Conservation (phyloP, 1,140 invertebrate genomes). For the Drosophila trapezifrons region DNA sequence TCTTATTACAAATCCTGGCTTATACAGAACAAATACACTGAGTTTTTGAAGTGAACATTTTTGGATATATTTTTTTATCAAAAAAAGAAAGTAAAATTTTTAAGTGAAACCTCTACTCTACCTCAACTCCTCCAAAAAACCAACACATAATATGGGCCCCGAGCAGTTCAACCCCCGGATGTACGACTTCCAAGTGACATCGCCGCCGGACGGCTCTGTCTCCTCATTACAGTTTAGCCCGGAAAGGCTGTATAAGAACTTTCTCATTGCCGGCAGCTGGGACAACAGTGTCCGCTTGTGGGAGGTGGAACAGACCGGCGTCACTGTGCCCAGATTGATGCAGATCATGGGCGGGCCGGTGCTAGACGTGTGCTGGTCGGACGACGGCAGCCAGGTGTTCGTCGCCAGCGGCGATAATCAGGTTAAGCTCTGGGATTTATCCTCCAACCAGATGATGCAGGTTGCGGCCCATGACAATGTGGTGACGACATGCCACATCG, state of each 20-base stretch:
- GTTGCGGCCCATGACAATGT: conserved; percentile 98
- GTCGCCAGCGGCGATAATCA: conserved; percentile 99
- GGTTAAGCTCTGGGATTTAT: conserved; percentile 99
- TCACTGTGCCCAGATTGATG: conserved; percentile 98
- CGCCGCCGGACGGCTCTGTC: conserved; percentile 97
- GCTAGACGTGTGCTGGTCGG: conserved; percentile 97
- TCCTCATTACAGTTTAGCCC: conserved; percentile 97
- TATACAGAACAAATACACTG: too few relatives aligned
- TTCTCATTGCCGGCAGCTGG: conserved; percentile 98
- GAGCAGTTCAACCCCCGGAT: conserved; percentile 76
- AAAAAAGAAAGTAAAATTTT: too few relatives aligned
- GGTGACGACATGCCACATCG: conserved; percentile 98
- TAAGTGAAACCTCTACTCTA: too few relatives aligned
- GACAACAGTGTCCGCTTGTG: conserved; percentile 98
- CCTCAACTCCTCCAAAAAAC: too few relatives aligned
- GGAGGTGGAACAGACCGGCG: conserved; percentile 97
- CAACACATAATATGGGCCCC: conserved; percentile 45
- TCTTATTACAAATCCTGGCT: too few relatives aligned
- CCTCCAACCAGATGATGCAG: conserved; percentile 96
- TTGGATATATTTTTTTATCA: too few relatives aligned
- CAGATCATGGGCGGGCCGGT: conserved; percentile 97
- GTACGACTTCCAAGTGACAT: conserved; percentile 96
- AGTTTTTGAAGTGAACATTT: too few relatives aligned
- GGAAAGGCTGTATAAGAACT: conserved; percentile 92
- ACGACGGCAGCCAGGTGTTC: conserved; percentile 98